Conservation (phyloP, 2,888 invertebrate species). For the Thelaira solivaga region DNA sequence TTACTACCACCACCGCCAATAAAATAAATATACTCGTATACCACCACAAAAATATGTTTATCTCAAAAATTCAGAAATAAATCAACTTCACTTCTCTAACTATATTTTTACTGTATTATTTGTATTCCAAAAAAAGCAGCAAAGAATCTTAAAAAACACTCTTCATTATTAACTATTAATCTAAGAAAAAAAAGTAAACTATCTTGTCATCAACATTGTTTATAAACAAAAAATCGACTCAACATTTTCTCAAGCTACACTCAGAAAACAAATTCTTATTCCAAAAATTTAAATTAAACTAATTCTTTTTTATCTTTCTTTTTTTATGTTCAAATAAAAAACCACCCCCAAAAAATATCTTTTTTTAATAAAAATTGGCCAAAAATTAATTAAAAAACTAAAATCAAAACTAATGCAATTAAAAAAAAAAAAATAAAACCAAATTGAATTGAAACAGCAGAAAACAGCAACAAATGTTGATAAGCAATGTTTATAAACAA, state of each 20-base stretch:
- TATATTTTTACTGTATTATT: constrained; percentile 20
- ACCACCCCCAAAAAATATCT: constrained; percentile 42
- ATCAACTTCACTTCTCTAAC: constrained; percentile 51
- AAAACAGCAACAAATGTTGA: constrained; percentile 59
- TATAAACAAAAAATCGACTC: constrained; percentile 57
- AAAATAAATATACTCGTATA: constrained; percentile 32
- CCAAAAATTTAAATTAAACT: constrained; percentile 46
- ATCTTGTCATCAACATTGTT: constrained; percentile 64
- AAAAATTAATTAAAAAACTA: constrained; percentile 29
- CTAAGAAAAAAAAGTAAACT: constrained; percentile 32
- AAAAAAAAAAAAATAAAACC: too few species aligned
- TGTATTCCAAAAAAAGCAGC: constrained; percentile 29
- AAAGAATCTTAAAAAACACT: constrained; percentile 40
- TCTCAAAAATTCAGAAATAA: constrained; percentile 34
- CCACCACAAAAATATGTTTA: constrained; percentile 48
- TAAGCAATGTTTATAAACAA: constrained; percentile 61
- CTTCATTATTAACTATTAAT: constrained; percentile 55
- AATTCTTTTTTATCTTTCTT: constrained; percentile 60
- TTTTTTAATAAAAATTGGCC: constrained; percentile 50
- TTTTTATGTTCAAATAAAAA: constrained; percentile 57
- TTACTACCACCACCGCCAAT: constrained; percentile 38
- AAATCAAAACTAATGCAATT: constrained; percentile 19
- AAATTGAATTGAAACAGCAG: constrained; percentile 44
- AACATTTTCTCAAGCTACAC: constrained; percentile 57
- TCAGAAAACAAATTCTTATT: constrained; percentile 46